A percentile compares a stretch with the other conserved stretches of the same genome.
phyloP scores from a whole-genome alignment of 2,797 vertebrate species.

The Pitangus sulphuratus region DNA sequence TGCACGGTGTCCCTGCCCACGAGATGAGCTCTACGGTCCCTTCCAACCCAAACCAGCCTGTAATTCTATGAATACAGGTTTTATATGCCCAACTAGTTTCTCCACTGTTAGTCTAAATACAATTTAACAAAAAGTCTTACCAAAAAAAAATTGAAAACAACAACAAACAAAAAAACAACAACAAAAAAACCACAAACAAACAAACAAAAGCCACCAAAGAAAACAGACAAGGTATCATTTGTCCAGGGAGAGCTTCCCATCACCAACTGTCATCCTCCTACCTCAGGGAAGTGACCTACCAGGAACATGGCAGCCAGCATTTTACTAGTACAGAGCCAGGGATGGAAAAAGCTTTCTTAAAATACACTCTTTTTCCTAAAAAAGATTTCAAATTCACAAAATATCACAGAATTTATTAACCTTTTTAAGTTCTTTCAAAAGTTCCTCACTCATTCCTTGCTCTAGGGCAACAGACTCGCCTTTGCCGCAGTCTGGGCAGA shows the following conservation, averaged over 20 bases:
- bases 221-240: neutral
- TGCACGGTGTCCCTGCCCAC: neutral
- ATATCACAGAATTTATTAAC: neutral
- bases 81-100: neutral
- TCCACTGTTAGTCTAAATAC: neutral
- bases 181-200: neutral
- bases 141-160: neutral
- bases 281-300: neutral
- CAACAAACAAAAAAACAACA: neutral
- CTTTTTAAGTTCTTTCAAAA: neutral
- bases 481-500: no score
- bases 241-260: neutral
- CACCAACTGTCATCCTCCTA: neutral
- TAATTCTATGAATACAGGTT: neutral
- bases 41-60: neutral
- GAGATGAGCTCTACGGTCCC: neutral
- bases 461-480: fast-evolving
- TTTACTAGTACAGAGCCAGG: neutral
- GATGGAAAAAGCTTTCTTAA: neutral
- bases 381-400: neutral
- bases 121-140: neutral
- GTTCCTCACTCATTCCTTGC: neutral
- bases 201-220: no score
- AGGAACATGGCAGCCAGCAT: fast-evolving
- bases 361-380: neutral